Base-by-base conservation (phyloP, 1,140 invertebrate genomes). In the Oryzaephilus surinamensis region DNA sequence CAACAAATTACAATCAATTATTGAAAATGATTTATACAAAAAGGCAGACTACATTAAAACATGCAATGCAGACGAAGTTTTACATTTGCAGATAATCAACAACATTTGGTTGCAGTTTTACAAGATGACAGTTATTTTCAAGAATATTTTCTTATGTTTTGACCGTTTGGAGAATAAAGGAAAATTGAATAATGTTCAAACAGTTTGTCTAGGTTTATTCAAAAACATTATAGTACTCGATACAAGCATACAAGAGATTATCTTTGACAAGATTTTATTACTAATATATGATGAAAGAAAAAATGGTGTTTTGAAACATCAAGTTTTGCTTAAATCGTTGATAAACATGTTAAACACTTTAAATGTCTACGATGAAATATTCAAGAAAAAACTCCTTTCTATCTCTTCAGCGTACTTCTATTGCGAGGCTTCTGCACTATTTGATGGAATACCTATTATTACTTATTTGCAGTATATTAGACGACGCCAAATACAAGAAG, bases 121-220 rank as follows among this genome's bases (percentile, higher is more conserved):
- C 63, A 74, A 83, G 41, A 92, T 97, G 64, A 94, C 96, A 87
- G 90, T 91, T 34, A 93, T 96, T 85, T 93, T 97, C 47, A 74
- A 93, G 43, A 95, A 91, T 68, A 96, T 98, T 62, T 98, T 97
- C 67, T 70, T 97, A 30, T 95, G 91, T 60, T 73, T 97, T 46
- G 93, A 97, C 65, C 75, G 93, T 53, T 96, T 90, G 21, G 97
- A 33, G 2, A 34, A 41, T 27, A 41, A 33, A 12, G 36, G 42
- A 21, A 41, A 48, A 26, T 46, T 41, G 38, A 38, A 50, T 41
- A 47, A 50, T 43, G 45, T 55, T 17, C 43, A 45, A 41, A 58
- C 54, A 41, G 68, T 95, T 83, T 91, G 93, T 30, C 67, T 97
- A 52, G 86, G 95, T 58, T 65, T 95, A 52, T 98, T 97, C 65